Evolutionary conservation across 2,888 invertebrate genomes (phyloP).

Genomic region (Yponomeuta plumbellus): DNA sequence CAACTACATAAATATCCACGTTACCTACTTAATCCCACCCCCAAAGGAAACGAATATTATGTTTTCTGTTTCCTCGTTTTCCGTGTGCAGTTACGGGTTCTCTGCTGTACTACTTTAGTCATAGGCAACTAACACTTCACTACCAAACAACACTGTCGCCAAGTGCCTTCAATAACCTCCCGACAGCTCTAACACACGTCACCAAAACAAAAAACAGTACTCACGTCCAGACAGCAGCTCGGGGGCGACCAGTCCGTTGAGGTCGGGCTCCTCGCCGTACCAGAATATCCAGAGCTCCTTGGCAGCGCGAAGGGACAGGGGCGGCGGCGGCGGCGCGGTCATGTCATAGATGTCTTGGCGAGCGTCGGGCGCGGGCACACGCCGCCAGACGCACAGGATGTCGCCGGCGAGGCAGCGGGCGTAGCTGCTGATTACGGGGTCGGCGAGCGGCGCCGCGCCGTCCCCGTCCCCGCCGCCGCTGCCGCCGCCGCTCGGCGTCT

Average conservation of each 20-base stretch:
- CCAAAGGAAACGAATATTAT: too few species aligned
- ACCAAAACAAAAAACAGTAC: conserved; percentile 44
- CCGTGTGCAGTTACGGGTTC: too few species aligned
- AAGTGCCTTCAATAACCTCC: too few species aligned
- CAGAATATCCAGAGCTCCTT: conserved; percentile 99
- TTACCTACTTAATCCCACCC: too few species aligned
- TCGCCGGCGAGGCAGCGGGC: conserved; percentile 94
- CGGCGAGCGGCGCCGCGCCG: conserved; percentile 85
- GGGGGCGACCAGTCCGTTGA: conserved; percentile 87
- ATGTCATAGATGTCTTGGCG: conserved; percentile 64
- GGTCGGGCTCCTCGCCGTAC: conserved; percentile 98
- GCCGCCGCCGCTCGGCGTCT: conserved; percentile 66
- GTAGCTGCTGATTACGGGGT: conserved; percentile 93
- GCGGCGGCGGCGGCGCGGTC: conserved; percentile 79
- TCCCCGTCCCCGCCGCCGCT: conserved; percentile 59
- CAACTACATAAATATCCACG: too few species aligned
- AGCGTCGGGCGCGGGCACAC: conserved; percentile 80
- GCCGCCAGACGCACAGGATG: conserved; percentile 98
- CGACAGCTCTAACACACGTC: neutral
- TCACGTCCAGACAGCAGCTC: conserved; percentile 92
- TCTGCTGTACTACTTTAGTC: too few species aligned
- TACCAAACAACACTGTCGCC: too few species aligned
- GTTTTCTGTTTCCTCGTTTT: too few species aligned
- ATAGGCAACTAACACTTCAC: too few species aligned
- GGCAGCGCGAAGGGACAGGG: conserved; percentile 88